Evolutionary conservation across 1,140 invertebrate genomes (phyloP).

Genomic region (Magallana angulata): DNA sequence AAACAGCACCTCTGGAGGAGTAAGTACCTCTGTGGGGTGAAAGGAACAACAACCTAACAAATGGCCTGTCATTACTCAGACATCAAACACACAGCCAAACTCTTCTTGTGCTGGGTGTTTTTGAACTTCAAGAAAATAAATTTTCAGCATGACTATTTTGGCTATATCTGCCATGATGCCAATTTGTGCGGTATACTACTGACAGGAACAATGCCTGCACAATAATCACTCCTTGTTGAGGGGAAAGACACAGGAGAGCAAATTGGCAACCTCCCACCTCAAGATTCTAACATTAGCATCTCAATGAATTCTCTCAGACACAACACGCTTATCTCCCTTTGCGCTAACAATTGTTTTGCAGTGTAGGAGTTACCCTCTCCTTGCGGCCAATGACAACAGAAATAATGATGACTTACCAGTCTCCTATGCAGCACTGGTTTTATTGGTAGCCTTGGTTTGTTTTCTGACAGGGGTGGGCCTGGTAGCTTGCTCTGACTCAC

Average conservation of each 20-base stretch:
- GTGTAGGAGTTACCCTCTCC: conserved; percentile 12
- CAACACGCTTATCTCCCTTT: conserved; percentile 25
- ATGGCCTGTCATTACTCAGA: conserved; percentile 29
- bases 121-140: conserved; percentile 25
- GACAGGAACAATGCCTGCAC: not conserved
- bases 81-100: conserved; percentile 15
- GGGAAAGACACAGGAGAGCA: not conserved
- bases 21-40: not conserved
- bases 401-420: not conserved
- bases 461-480: not conserved
- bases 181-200: conserved; percentile 2
- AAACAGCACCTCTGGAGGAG: not conserved
- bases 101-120: conserved; percentile 10
- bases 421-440: conserved; percentile 8
- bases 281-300: not conserved
- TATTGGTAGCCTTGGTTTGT: conserved; percentile 23
- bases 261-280: not conserved
- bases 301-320: not conserved
- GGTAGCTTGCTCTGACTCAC: conserved; percentile 24
- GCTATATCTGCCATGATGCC: conserved; percentile 22
- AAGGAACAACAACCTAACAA: conserved; percentile 15
- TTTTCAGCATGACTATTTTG: conserved; percentile 25
- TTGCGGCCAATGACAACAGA: not conserved
- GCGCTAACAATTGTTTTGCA: not conserved
- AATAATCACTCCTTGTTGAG: not conserved